phyloP scores from a whole-genome alignment of 2,113 vertebrate species.

The Aphyosemion australe region DNA sequence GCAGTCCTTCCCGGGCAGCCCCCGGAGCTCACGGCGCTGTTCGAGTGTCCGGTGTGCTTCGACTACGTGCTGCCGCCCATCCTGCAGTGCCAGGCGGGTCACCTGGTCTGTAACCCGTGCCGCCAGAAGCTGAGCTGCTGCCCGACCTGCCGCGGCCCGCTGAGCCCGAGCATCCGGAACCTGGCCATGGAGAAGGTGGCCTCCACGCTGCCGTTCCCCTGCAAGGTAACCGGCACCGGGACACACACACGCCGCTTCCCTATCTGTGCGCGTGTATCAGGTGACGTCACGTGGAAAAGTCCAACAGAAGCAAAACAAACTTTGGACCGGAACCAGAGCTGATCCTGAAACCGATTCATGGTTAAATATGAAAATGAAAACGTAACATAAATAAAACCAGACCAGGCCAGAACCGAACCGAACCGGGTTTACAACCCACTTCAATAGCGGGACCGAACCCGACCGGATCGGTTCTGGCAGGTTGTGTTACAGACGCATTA shows the following conservation, averaged over 20 bases:
- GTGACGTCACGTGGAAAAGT: slow-evolving; percentile 23
- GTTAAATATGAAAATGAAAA: too few relatives aligned
- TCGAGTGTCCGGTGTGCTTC: slow-evolving; percentile 82
- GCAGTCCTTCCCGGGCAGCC: slow-evolving; percentile 62
- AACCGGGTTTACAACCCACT: too few relatives aligned
- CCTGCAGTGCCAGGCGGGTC: slow-evolving; percentile 82
- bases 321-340: too few relatives aligned
- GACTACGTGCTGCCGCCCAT: slow-evolving; percentile 84
- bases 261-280: background rate
- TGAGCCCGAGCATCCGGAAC: slow-evolving; percentile 82
- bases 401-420: too few relatives aligned
- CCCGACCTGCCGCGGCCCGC: slow-evolving; percentile 80
- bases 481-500: slow-evolving; percentile 43
- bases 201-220: slow-evolving; percentile 80
- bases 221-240: slow-evolving; percentile 71
- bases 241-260: slow-evolving; percentile 7
- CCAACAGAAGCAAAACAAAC: background rate
- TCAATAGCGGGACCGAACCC: too few relatives aligned
- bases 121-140: slow-evolving; percentile 83
- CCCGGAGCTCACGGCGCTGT: slow-evolving; percentile 79
- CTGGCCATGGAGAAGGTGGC: slow-evolving; percentile 84
- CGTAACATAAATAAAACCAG: too few relatives aligned
- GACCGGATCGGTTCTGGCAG: background rate
- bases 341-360: too few relatives aligned
- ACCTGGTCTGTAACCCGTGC: slow-evolving; percentile 82